These are phyloP conservation scores for Myiozetetes cayanensis DNA, from an alignment of 2,113 vertebrate species.

Conservation along the genomic window DNA sequence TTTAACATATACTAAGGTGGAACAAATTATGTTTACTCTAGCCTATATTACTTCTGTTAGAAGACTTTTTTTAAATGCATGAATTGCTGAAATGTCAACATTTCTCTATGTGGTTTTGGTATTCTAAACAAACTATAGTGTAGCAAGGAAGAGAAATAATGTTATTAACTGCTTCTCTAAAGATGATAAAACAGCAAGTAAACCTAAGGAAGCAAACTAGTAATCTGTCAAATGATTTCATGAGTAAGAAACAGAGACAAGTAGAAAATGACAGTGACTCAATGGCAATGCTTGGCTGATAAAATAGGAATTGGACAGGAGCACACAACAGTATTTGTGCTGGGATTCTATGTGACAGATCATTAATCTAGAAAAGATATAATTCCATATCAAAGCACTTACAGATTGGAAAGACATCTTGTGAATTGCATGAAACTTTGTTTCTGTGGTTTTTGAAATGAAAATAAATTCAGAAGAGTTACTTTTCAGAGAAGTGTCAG, in stretches of 20 bases:
- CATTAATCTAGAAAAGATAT: neutral
- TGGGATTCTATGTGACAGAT: neutral
- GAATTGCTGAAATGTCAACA: neutral
- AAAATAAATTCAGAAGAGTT: neutral
- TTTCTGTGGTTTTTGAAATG: neutral
- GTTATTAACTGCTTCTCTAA: neutral
- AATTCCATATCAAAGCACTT: neutral
- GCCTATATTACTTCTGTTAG: neutral
- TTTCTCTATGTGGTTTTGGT: neutral
- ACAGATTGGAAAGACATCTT: neutral
- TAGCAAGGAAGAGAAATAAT: neutral
- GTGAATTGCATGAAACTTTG: neutral
- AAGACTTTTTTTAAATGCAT: neutral
- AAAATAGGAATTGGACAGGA: neutral
- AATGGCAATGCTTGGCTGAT: fast-evolving
- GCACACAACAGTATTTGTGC: neutral
- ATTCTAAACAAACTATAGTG: neutral
- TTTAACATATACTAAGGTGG: neutral
- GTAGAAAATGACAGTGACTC: neutral
- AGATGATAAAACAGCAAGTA: neutral
- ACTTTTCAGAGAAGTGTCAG: neutral
- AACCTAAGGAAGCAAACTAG: neutral
- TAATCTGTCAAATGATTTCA: neutral
- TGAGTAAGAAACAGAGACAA: neutral
- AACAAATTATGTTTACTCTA: neutral